Percentiles rank a stretch among this genome's conserved stretches.
phyloP scores from a whole-genome alignment of 2,888 invertebrate genomes.

The Diaphora mendica region DNA sequence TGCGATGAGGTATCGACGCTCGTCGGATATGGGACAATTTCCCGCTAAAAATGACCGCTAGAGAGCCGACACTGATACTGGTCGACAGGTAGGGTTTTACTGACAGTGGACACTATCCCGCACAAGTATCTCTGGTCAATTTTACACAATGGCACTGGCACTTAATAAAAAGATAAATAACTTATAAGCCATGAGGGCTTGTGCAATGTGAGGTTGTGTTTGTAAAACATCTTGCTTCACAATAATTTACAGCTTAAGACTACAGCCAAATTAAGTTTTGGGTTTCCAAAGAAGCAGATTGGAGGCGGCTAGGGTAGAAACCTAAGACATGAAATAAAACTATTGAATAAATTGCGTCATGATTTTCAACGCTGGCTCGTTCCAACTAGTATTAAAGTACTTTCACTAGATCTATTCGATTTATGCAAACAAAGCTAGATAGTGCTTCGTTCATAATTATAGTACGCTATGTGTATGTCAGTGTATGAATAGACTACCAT shows the following conservation, averaged over 20 bases:
- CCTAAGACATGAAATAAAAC: background rate
- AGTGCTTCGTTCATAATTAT: background rate
- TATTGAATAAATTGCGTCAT: background rate
- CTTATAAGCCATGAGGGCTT: background rate
- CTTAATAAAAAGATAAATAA: background rate
- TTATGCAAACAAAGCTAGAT: background rate
- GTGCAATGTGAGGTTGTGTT: background rate
- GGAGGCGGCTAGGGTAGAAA: background rate
- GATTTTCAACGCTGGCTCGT: background rate
- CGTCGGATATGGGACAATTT: slow-evolving; percentile 84
- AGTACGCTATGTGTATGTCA: background rate
- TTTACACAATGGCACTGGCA: background rate
- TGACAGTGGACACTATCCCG: slow-evolving; percentile 23
- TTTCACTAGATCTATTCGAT: background rate
- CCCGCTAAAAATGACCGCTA: slow-evolving; percentile 80
- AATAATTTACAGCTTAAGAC: too few species aligned
- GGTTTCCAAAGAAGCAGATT: background rate
- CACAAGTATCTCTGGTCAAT: background rate
- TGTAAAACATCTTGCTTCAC: background rate
- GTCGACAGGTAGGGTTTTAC: slow-evolving; percentile 26
- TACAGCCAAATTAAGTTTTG: background rate
- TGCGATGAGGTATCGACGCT: slow-evolving; percentile 67
- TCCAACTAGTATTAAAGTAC: background rate
- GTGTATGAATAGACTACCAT: slow-evolving; percentile 15
- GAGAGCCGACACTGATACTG: slow-evolving; percentile 68